Base-by-base conservation (phyloP, 2,797 vertebrate genomes). In the Chaetodon trifasciatus region DNA sequence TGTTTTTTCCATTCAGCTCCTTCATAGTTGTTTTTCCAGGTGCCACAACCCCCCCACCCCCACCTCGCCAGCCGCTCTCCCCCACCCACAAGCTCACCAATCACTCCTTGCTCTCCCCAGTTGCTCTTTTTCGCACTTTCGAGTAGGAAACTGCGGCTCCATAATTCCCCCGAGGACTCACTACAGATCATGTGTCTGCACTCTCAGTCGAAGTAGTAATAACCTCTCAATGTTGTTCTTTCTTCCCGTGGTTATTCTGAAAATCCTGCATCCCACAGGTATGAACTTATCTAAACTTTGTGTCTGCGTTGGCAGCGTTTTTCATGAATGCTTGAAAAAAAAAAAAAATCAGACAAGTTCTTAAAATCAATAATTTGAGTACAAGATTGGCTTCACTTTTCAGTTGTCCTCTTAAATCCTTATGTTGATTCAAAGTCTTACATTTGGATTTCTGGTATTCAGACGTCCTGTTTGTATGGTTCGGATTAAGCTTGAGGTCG, bases 21-120 rank as follows among this genome's bases (percentile, higher is more conserved):
- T 81, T 88, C 82, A 83, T 86, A 72, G 74, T 77, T 91, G 83
- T 90, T 92, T 92, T 89, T 91, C 86, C 87, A 90, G 89, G 90
- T 92, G 90, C 67, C 75, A 71, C 42, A 53, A 58, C 17, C 19
- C 28, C 28, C 32, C 39, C 67, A 35, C 1, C 72, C 66, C 32
- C 35, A 61, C 67, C 77, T 66, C 83, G 50, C 76, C 58, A 72
- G 42, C 60, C 47, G 0, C 32, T 21, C 67, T 49, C 44, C 58
- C 67, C 63, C 24, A 6, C 64, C 57, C 78, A 71, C 67, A 49
- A 61, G 32, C 82, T 75, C 69, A 83, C 85, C 74, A 84, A 69
- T 85, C 78, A 72, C 42, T 28, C 78, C 24, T 44, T 24, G 58
- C 50, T 24, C 32, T 39, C 35, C 66, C n/a, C 42, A 40, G 80